Percentiles rank a stretch among this genome's conserved stretches.
Conservation (phyloP, 2,113 vertebrate genomes). For the Pimephales promelas region DNA sequence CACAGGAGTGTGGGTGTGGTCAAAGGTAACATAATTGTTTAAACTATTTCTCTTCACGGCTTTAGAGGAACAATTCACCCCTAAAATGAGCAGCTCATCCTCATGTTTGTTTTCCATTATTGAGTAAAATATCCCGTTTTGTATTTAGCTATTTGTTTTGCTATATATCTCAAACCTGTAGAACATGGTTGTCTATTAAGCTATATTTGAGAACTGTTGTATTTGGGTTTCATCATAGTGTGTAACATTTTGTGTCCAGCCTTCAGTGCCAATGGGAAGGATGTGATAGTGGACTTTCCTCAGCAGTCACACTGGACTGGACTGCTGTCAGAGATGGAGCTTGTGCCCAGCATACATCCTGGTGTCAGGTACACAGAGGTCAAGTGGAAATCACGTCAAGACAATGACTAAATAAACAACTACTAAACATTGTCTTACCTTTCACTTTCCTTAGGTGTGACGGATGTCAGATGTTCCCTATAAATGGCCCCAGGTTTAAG, state of each 20-base stretch:
- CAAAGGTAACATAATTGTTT: conserved; percentile 80
- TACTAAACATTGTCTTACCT: not conserved
- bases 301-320: conserved; percentile 99
- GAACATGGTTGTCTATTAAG: not conserved
- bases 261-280: conserved; percentile 98
- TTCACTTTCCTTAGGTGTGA: conserved; percentile 82
- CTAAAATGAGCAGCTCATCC: not conserved
- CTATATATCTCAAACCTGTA: not conserved
- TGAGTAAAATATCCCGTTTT: not conserved
- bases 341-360: conserved; percentile 95
- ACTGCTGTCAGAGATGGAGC: conserved; percentile 94
- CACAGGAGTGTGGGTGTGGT: conserved; percentile 95
- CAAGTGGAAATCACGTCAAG: not conserved
- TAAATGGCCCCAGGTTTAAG: conserved; percentile 95
- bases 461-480: conserved; percentile 98
- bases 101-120: not conserved
- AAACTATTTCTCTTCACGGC: not conserved
- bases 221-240: not conserved
- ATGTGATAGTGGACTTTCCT: conserved; percentile 96
- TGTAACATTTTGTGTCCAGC: conserved; percentile 72
- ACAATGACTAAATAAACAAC: not conserved
- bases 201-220: not conserved
- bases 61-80: not conserved
- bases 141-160: not conserved
- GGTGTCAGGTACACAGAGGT: conserved; percentile 84